phyloP scores from a whole-genome alignment of 2,888 invertebrate genomes.

The Rutpela maculata region DNA sequence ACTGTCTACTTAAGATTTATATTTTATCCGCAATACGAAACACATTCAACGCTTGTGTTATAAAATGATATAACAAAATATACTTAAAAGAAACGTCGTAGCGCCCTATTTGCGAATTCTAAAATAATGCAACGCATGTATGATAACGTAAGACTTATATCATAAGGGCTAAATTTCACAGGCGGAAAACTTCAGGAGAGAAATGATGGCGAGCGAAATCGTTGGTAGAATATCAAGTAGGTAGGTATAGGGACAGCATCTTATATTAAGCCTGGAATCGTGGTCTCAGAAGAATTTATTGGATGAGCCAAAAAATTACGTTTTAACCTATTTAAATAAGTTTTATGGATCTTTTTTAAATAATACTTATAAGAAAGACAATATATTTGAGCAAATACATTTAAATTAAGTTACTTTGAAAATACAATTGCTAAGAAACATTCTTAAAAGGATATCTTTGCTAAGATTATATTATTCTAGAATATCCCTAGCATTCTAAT shows the following conservation, averaged over 20 bases:
- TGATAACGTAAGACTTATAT: constrained; percentile 70
- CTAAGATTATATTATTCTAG: too few species aligned
- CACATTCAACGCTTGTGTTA: not conserved
- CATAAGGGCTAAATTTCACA: constrained; percentile 71
- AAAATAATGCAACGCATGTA: constrained; percentile 56
- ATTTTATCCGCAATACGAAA: not conserved
- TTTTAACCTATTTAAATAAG: constrained; percentile 48
- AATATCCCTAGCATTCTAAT: too few species aligned
- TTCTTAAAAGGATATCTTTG: not conserved
- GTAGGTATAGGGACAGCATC: constrained; percentile 62
- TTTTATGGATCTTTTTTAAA: constrained; percentile 23
- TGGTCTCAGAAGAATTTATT: constrained; percentile 65
- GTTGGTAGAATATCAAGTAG: constrained; percentile 72
- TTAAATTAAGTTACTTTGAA: not conserved
- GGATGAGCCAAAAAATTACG: constrained; percentile 63
- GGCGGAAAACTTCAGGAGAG: constrained; percentile 72
- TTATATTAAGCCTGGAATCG: constrained; percentile 63
- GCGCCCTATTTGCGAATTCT: constrained; percentile 54
- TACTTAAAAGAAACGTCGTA: constrained; percentile 41
- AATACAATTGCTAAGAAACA: not conserved
- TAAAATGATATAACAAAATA: constrained; percentile 32
- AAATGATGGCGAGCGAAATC: constrained; percentile 73
- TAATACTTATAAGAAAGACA: not conserved
- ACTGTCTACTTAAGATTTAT: not conserved
- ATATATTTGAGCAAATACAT: not conserved